Base-by-base conservation (phyloP, 2,888 invertebrate genomes). In the Drosophila paracracens region DNA sequence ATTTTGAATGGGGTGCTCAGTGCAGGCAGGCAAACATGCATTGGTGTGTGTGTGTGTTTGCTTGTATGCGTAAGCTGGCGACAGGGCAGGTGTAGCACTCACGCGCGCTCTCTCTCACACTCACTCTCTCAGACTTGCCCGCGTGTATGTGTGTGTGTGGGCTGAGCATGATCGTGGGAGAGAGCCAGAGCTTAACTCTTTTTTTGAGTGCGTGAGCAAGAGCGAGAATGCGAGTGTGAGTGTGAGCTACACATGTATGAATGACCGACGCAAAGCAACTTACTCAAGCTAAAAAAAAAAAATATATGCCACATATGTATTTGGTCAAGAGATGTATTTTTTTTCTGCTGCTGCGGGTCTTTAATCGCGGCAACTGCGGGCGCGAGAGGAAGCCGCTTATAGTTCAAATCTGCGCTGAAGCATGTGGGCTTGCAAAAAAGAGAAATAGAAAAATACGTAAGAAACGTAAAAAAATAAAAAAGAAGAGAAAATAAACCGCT, bases 251-350 rank as follows among this genome's bases (percentile, higher is more conserved):
- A 25, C 46, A 46, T 59, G 62, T 43, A 64, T 74, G 74, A 81
- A 80, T 81, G 79, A 76, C 64, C 76, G 36, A 51, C 4, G 56
- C 51, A 50, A 38, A 51, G 27, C 43, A 33, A 70, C n/a, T 54
- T 29, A 57, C 40, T 57, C 40, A 43, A 57, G 11, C 10, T 31
- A 54, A 31, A 54, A 56, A 56, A 40, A 48, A 79, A 70, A 81
- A 77, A 75, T 62, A 83, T 75, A 83, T 87, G 82, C 87, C 71
- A 82, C 89, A 87, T 87, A 46, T 46, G 25, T 46, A 86, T 89
- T 84, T 86, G 89, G 88, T 83, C 82, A 81, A 71, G 72, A 74
- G 70, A 77, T 38, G 54, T 65, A 70, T 66, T 82, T 73, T 21
- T 18, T 31, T 13, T n/a, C 31, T 31, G 18, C 7, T 31, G 29